These are phyloP conservation scores for Calosoma granatense DNA, from an alignment of 1,140 invertebrate genomes.

Conservation along the genomic window DNA sequence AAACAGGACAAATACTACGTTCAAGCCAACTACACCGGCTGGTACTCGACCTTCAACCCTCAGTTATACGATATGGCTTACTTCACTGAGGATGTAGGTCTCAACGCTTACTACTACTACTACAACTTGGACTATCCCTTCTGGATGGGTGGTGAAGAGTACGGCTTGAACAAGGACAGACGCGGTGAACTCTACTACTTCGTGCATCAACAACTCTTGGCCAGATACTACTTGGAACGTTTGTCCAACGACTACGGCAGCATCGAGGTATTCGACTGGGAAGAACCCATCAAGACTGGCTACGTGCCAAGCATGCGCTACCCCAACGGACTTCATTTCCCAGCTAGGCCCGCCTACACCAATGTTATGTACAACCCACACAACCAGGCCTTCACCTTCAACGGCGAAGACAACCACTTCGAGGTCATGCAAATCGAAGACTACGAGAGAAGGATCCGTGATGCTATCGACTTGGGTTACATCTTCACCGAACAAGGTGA, in stretches of 20 bases:
- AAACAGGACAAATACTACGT: constrained; percentile 33
- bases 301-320: constrained; percentile 53
- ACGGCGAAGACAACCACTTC: constrained; percentile 17
- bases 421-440: constrained; percentile 19
- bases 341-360: constrained; percentile 39
- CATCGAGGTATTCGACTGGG: constrained; percentile 45
- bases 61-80: constrained; percentile 56
- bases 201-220: constrained; percentile 45
- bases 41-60: constrained; percentile 21
- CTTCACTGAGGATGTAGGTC: constrained; percentile 57
- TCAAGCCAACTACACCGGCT: constrained; percentile 30
- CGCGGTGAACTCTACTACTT: constrained; percentile 49
- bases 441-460: constrained; percentile 35
- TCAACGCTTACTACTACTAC: constrained; percentile 56
- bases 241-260: constrained; percentile 50
- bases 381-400: constrained; percentile 27
- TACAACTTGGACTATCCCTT: constrained; percentile 46
- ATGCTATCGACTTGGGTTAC: constrained; percentile 39
- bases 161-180: constrained; percentile 37
- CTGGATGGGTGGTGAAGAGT: constrained; percentile 41
- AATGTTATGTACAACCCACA: constrained; percentile 29
- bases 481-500: constrained; percentile 29
- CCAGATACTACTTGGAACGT: constrained; percentile 57
- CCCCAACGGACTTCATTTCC: constrained; percentile 53
- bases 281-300: constrained; percentile 44